phyloP scores from a whole-genome alignment of 2,113 vertebrate species.

The Ailurus styani region DNA sequence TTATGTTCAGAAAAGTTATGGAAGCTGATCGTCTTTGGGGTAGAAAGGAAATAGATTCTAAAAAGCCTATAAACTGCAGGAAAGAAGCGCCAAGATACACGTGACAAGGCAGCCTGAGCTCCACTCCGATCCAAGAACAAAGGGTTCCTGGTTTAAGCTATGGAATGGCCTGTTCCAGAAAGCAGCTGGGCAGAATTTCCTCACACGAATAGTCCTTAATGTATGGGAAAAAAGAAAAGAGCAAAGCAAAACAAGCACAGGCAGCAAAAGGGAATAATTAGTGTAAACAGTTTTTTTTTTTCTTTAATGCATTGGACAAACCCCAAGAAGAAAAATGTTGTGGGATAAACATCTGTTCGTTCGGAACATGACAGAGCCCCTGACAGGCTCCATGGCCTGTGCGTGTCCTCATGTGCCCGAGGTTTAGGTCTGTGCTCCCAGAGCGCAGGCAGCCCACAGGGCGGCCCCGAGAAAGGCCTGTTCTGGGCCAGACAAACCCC shows the following conservation, averaged over 20 bases:
- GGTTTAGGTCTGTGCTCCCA: constrained; percentile 72
- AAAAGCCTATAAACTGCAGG: constrained; percentile 46
- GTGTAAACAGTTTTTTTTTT: constrained; percentile 69
- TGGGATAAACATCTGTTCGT: constrained; percentile 81
- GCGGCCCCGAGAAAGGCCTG: constrained; percentile 75
- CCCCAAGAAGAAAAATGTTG: constrained; percentile 77
- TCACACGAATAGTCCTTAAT: constrained; percentile 74
- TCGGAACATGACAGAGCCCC: constrained; percentile 70
- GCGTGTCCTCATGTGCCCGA: constrained; percentile 81
- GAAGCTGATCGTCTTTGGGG: constrained; percentile 47
- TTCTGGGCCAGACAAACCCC: constrained; percentile 67
- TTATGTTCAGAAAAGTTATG: constrained; percentile 44
- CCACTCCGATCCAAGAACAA: constrained; percentile 60
- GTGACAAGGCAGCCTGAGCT: constrained; percentile 70
- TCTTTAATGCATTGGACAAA: constrained; percentile 79
- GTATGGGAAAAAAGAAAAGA: constrained; percentile 76
- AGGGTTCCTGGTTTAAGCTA: constrained; percentile 69
- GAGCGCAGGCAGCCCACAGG: constrained; percentile 63
- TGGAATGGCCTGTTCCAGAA: constrained; percentile 65
- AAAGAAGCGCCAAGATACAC: constrained; percentile 26
- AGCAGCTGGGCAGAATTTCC: constrained; percentile 74
- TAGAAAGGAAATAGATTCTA: constrained; percentile 54
- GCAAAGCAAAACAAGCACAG: constrained; percentile 77
- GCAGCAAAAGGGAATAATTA: constrained; percentile 83
- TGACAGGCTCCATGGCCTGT: constrained; percentile 71